Evolutionary conservation across 2,113 vertebrate species (phyloP), one percentile per base, ranked within the genome.

Genomic region (Catharus fuscescens): DNA sequence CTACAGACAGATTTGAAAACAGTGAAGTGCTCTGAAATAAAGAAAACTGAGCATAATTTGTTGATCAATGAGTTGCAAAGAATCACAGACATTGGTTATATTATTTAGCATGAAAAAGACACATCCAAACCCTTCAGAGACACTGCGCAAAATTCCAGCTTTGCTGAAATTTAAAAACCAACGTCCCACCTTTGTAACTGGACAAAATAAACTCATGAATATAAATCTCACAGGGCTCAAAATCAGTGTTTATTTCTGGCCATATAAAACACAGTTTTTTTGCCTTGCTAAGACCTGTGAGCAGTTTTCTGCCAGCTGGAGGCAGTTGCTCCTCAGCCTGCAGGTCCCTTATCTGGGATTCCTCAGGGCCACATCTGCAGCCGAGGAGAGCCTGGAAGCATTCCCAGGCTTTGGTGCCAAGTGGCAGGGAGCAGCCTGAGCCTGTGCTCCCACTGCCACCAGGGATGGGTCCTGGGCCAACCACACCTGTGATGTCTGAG

Each of bases 201-300:
- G 65, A 26, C 24, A 32, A 45, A 78, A 83, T 31, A 62, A 89
- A 54, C 23, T 61, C 38, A 4, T 3, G 16, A 91, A 31, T 7
- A 45, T 14, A 74, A 69, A 87, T 31, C 66, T 72, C 73, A n/a
- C 1, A 8, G n/a, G n/a, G 34, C 57, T 95, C 34, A 61, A 82
- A 87, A 82, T 38, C 62, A 65, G 32, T 25, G 32, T 47, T 69
- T 53, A 32, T 72, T 79, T 61, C 57, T 90, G 36, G 17, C 26
- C 0, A 0, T 7, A 42, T 2, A 28, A 61, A 76, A 34, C 48
- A 56, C 6, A 62, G 9, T 0, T 53, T 64, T 56, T 67, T 69
- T 89, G 40, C 73, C 57, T 72, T 61, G 36, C 16, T 70, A 40
- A 54, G 45, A 79, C 74, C 81, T 53, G 66, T 18, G 62, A 88